These are phyloP conservation scores for Oxystoma pomonae DNA, from an alignment of 2,888 invertebrate species.

Conservation along the genomic window DNA sequence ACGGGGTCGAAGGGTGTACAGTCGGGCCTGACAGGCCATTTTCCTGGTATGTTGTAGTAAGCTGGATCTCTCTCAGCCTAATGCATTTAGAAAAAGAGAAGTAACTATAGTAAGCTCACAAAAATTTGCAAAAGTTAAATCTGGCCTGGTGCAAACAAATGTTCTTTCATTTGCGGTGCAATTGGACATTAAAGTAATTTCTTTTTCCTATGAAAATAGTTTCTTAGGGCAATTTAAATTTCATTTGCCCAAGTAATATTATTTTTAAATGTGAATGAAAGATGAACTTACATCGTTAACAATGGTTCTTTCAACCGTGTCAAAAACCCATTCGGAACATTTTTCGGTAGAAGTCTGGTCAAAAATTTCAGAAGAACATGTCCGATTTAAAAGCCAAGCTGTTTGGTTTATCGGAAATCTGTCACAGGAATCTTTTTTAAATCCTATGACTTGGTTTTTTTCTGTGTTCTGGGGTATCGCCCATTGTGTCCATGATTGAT, in stretches of 20 bases:
- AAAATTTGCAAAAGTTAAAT: too few relatives aligned
- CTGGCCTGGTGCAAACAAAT: too few relatives aligned
- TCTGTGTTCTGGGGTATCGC: slow-evolving; percentile 47
- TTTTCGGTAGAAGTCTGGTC: slow-evolving; percentile 37
- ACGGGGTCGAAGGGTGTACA: too few relatives aligned
- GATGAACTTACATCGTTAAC: slow-evolving; percentile 51
- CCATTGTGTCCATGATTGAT: slow-evolving; percentile 48
- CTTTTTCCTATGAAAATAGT: too few relatives aligned
- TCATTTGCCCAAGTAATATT: background rate
- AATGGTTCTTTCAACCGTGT: slow-evolving; percentile 51
- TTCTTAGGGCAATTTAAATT: too few relatives aligned
- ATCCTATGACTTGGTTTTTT: slow-evolving; percentile 32
- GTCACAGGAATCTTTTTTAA: slow-evolving; percentile 41
- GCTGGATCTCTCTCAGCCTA: too few relatives aligned
- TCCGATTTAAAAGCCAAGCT: slow-evolving; percentile 27
- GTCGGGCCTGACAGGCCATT: too few relatives aligned
- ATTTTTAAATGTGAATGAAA: background rate
- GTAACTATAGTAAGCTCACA: too few relatives aligned
- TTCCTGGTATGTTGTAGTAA: too few relatives aligned
- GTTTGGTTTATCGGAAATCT: slow-evolving; percentile 36
- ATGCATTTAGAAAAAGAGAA: too few relatives aligned
- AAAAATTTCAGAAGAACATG: slow-evolving; percentile 46
- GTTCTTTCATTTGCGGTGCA: too few relatives aligned
- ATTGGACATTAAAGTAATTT: too few relatives aligned
- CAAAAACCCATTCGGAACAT: slow-evolving; percentile 54